Evolutionary conservation across 2,797 vertebrate genomes (phyloP).

Genomic region (Spinus pinus): DNA sequence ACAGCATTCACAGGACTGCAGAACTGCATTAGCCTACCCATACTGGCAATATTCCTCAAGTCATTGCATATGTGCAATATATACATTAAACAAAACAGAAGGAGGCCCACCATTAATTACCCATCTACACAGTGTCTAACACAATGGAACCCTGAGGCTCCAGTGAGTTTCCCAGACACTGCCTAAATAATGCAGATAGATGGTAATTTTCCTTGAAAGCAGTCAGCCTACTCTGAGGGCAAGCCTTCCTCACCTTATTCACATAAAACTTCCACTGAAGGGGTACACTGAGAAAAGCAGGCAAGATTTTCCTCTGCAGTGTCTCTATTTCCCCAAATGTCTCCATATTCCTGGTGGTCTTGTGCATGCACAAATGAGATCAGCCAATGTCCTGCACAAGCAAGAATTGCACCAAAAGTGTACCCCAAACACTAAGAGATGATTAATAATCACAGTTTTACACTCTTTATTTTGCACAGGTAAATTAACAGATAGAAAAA

Average conservation of each 20-base stretch:
- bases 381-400: neutral
- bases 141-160: neutral
- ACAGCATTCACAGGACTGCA: rapidly evolving
- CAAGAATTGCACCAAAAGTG: neutral
- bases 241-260: neutral
- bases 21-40: neutral
- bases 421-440: neutral
- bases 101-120: constrained; percentile 35
- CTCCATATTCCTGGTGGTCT: neutral
- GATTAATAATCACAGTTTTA: neutral
- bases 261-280: neutral
- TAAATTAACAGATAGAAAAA: neutral
- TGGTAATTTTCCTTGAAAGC: constrained; percentile 21
- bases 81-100: constrained; percentile 16
- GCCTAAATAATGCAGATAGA: constrained; percentile 46
- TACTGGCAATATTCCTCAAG: neutral
- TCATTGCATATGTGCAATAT: neutral
- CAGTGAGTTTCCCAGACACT: neutral
- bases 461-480: neutral
- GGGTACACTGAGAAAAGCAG: neutral
- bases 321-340: neutral
- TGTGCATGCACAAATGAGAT: neutral
- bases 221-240: neutral
- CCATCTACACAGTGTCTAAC: neutral
- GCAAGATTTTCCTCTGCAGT: neutral